Conservation (phyloP, 2,888 invertebrate species). For the Dusona sp. region DNA sequence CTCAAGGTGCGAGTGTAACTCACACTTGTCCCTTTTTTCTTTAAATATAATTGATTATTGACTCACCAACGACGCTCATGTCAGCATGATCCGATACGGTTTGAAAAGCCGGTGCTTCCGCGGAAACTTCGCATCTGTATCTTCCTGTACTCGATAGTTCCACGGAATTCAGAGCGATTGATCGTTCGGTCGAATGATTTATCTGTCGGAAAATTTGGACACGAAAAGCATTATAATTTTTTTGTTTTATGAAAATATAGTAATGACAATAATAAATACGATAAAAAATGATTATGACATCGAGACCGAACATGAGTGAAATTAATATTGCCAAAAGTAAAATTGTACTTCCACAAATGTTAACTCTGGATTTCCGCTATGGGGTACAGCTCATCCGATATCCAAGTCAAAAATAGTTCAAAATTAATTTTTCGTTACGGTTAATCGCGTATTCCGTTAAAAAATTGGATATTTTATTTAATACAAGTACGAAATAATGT, state of each 20-base stretch:
- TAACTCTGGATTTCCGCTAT: neutral
- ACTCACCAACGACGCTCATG: constrained; percentile 90
- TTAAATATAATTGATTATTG: neutral
- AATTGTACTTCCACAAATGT: neutral
- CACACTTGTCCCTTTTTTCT: no score
- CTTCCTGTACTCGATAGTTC: constrained; percentile 88
- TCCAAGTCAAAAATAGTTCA: no score
- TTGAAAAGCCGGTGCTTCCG: constrained; percentile 90
- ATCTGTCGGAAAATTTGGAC: constrained; percentile 85
- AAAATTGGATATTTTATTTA: neutral
- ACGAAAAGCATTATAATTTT: neutral
- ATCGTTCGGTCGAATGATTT: constrained; percentile 89
- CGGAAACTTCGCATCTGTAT: constrained; percentile 90
- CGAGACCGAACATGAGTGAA: neutral
- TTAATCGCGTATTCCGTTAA: neutral
- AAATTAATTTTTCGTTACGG: neutral
- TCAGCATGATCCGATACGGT: constrained; percentile 89
- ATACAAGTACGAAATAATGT: neutral
- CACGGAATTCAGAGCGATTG: constrained; percentile 88
- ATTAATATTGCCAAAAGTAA: neutral
- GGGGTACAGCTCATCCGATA: neutral
- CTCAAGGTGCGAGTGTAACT: no score
- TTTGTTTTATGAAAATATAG: neutral
- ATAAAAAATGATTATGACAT: neutral
- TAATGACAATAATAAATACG: neutral